Evolutionary conservation across 1,140 invertebrate species (phyloP), one percentile per base, ranked within the genome.

Genomic region (Aradophagus sp.): DNA sequence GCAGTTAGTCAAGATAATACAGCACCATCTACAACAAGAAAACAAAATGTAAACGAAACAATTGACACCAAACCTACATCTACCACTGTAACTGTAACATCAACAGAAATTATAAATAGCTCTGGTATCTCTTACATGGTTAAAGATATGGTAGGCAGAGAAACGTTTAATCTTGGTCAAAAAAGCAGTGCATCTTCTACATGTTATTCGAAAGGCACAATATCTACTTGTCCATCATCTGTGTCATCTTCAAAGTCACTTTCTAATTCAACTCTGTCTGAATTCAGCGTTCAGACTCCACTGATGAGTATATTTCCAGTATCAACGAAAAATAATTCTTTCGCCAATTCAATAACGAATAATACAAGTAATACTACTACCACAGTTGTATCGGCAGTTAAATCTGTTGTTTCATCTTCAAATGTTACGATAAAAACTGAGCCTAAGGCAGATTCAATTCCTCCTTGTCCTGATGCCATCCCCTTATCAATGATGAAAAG

Each of bases 381-480:
- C 23, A 23, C 20, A 23, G 10, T 29, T 29, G 27, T n/a, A n/a
- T 10, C 27, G 10, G 27, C 27, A 29, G n/a, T n/a, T n/a, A n/a
- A n/a, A n/a, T n/a, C n/a, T n/a, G n/a, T n/a, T n/a, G n/a, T n/a
- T n/a, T n/a, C n/a, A n/a, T n/a, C n/a, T n/a, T n/a, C n/a, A n/a
- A n/a, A n/a, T n/a, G n/a, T n/a, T n/a, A 59, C 13, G 31, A 70
- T 44, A 0, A 74, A 74, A 55, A 36, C 34, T 2, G 77, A 75
- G 13, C 15, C 65, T 1, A 66, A 55, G 15, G 47, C 72, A 0
- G 75, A 79, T 8, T 73, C 77, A 2, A 78, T 83, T 1, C 82
- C 84, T 1, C 84, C 84, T 1, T 84, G 84, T 41, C 84, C 84
- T 0, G 84, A 84, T 14, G 83, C 83, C 7, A 85, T 85, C 32